Evolutionary conservation across 1,140 invertebrate genomes (phyloP), one percentile per base, ranked within the genome.

Genomic region (Hylaeus anthracinus): DNA sequence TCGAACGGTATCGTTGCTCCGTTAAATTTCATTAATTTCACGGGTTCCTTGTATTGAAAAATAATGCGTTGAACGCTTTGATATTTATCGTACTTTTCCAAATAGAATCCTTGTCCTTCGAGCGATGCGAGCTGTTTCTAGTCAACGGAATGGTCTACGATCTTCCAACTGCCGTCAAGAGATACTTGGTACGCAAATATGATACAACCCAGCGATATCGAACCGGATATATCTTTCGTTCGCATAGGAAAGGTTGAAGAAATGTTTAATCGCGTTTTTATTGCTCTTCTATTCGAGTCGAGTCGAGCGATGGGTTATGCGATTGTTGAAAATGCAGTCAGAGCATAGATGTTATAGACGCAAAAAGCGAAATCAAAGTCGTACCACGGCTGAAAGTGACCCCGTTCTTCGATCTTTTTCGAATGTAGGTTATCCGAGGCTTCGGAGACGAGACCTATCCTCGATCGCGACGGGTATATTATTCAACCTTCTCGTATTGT

Each of bases 401-500:
- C 84, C 74, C 48, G 70, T 77, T 83, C 48, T 72, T 65, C 55
- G 60, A 83, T 76, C 81, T 64, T 72, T 76, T 65, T 83, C 72
- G 64, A 45, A 83, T 77, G 55, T 86, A 15, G 76, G 84, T 86
- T 83, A 86, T 74, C 70, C 64, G 43, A 77, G 63, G 72, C 70
- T 86, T 83, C 51, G 72, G 58, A 83, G 56, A 9, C 72, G 26
- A 53, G 53, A 65, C 55, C 37, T 41, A 3, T 45, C 48, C 58
- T 45, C 67, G 75, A 63, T 12, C n/a, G 48, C 26, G 39, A 63
- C 9, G 43, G 43, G 41, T 80, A 73, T 69, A 83, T 85, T 78
- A 86, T 81, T 89, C 79, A 67, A 80, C 63, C 72, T 51, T 56
- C 72, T 72, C 64, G 41, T 41, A 48, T 43, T 69, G 73, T 64